Conservation (phyloP, 2,888 invertebrate species). For the Nomada fucata region DNA sequence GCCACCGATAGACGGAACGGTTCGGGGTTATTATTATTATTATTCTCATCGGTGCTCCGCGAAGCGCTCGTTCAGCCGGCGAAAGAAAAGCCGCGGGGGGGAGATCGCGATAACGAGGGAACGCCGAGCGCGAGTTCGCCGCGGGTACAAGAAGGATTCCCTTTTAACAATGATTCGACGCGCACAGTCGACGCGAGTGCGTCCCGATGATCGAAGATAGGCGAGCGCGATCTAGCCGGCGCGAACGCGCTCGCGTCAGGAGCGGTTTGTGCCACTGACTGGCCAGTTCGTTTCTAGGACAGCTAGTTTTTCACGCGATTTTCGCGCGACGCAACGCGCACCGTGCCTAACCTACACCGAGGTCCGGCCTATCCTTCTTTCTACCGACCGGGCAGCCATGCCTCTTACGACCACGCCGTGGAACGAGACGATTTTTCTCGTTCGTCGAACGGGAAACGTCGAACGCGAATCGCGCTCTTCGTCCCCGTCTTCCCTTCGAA, state of each 20-base stretch:
- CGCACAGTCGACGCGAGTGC: neutral
- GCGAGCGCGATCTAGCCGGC: neutral
- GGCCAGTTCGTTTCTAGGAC: constrained; percentile 80
- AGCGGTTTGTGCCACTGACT: constrained; percentile 78
- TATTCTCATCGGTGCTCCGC: neutral
- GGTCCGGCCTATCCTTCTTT: constrained; percentile 76
- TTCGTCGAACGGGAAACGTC: constrained; percentile 27
- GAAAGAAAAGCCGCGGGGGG: neutral
- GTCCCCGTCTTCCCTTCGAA: constrained; percentile 62
- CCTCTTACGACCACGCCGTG: constrained; percentile 38
- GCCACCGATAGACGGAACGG: neutral
- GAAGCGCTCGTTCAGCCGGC: constrained; percentile 10
- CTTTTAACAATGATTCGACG: neutral
- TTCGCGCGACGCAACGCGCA: constrained; percentile 73
- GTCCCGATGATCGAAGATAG: constrained; percentile 17
- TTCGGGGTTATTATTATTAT: neutral
- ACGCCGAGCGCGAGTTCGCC: neutral
- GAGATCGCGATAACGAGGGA: neutral
- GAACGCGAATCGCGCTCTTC: neutral
- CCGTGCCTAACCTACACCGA: constrained; percentile 58
- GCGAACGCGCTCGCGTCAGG: constrained; percentile 45
- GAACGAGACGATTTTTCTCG: constrained; percentile 54
- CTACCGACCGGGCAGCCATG: constrained; percentile 39
- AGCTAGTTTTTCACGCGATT: constrained; percentile 81
- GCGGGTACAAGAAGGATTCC: neutral